phyloP scores from a whole-genome alignment of 2,888 invertebrate genomes.

The Liopterus haemorrhoidalis region DNA sequence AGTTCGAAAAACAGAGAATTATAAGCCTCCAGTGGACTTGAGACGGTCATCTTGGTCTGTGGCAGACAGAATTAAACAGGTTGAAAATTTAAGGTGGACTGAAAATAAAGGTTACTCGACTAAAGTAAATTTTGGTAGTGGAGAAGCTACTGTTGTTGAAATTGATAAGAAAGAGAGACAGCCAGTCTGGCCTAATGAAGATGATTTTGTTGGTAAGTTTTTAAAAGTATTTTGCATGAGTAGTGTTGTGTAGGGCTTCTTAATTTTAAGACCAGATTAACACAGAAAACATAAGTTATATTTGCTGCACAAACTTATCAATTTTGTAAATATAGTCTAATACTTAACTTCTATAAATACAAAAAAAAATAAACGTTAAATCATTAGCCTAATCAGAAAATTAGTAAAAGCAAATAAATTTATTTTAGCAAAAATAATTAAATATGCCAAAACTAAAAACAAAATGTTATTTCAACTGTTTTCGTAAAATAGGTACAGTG shows the following conservation, averaged over 20 bases:
- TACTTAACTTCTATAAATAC: too few relatives aligned
- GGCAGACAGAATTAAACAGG: constrained; percentile 49
- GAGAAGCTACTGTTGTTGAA: constrained; percentile 45
- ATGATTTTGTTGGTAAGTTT: constrained; percentile 38
- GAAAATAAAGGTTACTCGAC: constrained; percentile 52
- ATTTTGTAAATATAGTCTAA: too few relatives aligned
- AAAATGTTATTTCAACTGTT: too few relatives aligned
- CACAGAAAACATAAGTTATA: not conserved
- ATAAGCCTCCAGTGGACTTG: constrained; percentile 27
- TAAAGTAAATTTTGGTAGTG: constrained; percentile 51
- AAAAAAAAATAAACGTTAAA: too few relatives aligned
- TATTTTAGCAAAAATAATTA: too few relatives aligned
- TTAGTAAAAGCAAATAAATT: too few relatives aligned
- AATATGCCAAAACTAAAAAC: too few relatives aligned
- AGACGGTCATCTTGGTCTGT: constrained; percentile 43
- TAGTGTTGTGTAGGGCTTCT: too few relatives aligned
- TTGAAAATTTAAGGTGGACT: constrained; percentile 42
- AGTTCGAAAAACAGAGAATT: constrained; percentile 33
- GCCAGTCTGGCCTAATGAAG: constrained; percentile 41
- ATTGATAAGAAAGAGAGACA: constrained; percentile 36
- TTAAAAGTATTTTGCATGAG: too few relatives aligned
- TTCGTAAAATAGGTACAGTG: too few relatives aligned
- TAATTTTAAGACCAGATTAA: not conserved
- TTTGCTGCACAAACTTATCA: too few relatives aligned
- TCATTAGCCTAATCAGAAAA: too few relatives aligned